Base-by-base conservation (phyloP, 2,797 vertebrate species). In the Siniperca undulata region DNA sequence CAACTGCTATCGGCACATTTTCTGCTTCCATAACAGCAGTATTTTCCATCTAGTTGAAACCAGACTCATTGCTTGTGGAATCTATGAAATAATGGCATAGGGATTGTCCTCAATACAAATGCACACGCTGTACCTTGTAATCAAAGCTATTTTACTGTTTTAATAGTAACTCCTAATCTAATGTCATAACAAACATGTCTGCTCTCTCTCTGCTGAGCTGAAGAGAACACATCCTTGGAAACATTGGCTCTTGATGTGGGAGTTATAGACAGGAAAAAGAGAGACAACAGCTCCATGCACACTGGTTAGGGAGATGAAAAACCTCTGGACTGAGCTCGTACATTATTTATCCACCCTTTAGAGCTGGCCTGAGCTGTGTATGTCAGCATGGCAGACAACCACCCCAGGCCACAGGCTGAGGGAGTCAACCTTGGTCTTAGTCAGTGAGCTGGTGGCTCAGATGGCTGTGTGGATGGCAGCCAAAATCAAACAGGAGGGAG, bases 1-100 rank as follows among this genome's bases (percentile, higher is more conserved):
- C 94, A 96, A 96, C 96, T 94, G 90, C 84, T 85, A 87, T 84
- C 61, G n/a, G 76, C 83, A 74, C 75, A 79, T 77, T 86, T 82
- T 79, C 77, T 81, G 74, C 85, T 72, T 88, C 84, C 75, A 85
- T 70, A 88, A 83, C 84, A 85, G 75, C 79, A 70, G 60, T 80
- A 71, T 89, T 83, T 80, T 78, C 73, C 64, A 73, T 83, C 58
- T 65, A 46, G 52, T 44, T 80, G 14, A 85, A 85, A 74, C 36
- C 60, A 81, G 56, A 70, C 22, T 75, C 53, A 19, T 52, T 70
- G 53, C 55, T 74, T 69, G 14, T 69, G 48, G 64, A 56, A 71
- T 77, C 72, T 61, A 27, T 83, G 24, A 84, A 80, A 76, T 78
- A 79, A 75, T 7, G 2, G 56, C 46, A 77, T 24, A 50, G 8